phyloP scores from a whole-genome alignment of 1,140 invertebrate genomes.

The Drosophila nikananu region DNA sequence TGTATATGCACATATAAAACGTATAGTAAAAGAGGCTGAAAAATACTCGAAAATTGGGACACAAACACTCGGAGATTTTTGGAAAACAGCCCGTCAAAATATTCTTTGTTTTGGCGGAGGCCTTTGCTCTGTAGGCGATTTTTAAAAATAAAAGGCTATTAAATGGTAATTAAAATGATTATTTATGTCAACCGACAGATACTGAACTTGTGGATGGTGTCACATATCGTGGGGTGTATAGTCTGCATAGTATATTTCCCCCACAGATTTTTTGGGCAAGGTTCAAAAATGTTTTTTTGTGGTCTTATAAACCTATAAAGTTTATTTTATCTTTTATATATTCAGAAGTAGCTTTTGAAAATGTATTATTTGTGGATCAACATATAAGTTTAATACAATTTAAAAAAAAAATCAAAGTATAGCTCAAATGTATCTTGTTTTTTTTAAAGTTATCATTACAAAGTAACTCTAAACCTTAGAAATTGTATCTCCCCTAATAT shows the following conservation, averaged over 20 bases:
- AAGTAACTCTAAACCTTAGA: too few species aligned
- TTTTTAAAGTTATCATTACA: not conserved
- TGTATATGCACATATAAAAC: slow-evolving; percentile 6
- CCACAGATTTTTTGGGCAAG: slow-evolving; percentile 1
- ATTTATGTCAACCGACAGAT: slow-evolving; percentile 27
- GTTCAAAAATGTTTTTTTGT: not conserved
- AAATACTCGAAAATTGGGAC: slow-evolving; percentile 58
- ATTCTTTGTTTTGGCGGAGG: slow-evolving; percentile 28
- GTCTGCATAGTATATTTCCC: not conserved
- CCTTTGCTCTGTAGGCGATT: slow-evolving; percentile 14
- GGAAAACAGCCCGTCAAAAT: slow-evolving; percentile 32
- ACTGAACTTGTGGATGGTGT: slow-evolving; percentile 16
- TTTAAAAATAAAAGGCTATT: slow-evolving; percentile 55
- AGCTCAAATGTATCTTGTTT: not conserved
- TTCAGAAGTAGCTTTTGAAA: not conserved
- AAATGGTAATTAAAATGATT: slow-evolving; percentile 50
- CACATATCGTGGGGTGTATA: not conserved
- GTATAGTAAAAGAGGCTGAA: slow-evolving; percentile 30
- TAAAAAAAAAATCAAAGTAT: not conserved
- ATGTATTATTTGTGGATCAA: too few species aligned
- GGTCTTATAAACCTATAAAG: not conserved
- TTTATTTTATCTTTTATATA: too few species aligned
- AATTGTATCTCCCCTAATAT: not conserved
- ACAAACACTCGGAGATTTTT: slow-evolving; percentile 52
- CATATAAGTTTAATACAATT: not conserved